These are phyloP conservation scores for Beaufortia kweichowensis DNA, from an alignment of 2,113 vertebrate genomes.

Conservation along the genomic window DNA sequence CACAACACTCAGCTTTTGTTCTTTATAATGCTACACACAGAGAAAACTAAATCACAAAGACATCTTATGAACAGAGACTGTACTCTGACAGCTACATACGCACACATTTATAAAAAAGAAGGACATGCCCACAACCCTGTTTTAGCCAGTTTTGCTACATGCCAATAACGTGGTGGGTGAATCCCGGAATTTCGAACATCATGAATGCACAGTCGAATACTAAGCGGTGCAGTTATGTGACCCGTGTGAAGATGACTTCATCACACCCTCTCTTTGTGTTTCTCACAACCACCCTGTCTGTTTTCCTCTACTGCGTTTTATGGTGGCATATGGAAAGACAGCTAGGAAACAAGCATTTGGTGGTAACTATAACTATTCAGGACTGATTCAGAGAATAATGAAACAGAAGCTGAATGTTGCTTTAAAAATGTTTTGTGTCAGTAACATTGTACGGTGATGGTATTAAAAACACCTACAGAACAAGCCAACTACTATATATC, in stretches of 20 bases:
- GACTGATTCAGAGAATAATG: not conserved
- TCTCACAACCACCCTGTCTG: not conserved
- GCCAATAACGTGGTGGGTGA: slow-evolving; percentile 12
- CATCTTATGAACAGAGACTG: not conserved
- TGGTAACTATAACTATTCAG: not conserved
- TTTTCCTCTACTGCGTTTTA: not conserved
- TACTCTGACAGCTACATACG: not conserved
- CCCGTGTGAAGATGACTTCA: slow-evolving; percentile 23
- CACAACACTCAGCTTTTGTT: not conserved
- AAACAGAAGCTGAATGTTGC: too few relatives aligned
- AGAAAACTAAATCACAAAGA: not conserved
- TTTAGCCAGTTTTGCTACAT: slow-evolving; percentile 20
- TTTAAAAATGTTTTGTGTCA: too few relatives aligned
- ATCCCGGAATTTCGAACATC: slow-evolving; percentile 3
- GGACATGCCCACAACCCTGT: not conserved
- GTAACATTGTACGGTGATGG: not conserved
- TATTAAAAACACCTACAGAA: too few relatives aligned
- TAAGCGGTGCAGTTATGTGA: slow-evolving; percentile 3
- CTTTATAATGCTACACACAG: not conserved
- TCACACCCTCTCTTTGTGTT: not conserved
- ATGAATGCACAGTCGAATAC: not conserved
- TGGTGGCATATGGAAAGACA: not conserved
- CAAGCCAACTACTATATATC: too few relatives aligned
- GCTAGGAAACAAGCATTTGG: not conserved
- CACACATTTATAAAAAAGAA: slow-evolving; percentile 1